A percentile compares a stretch with the other conserved stretches of the same genome.
These are phyloP conservation scores for Macaria liturata DNA, from an alignment of 2,888 invertebrate genomes.

Conservation along the genomic window DNA sequence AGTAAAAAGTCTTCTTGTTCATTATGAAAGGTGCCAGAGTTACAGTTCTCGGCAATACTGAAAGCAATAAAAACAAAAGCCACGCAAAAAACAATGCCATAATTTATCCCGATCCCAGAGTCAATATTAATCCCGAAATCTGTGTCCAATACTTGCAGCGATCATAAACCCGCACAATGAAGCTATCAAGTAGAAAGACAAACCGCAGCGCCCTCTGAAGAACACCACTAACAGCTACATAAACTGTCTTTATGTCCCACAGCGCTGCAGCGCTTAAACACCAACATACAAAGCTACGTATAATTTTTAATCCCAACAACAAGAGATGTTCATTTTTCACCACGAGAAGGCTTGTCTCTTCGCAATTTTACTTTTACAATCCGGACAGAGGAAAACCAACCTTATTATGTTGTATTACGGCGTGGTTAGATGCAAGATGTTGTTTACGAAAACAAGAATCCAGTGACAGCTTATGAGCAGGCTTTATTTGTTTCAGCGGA, in stretches of 20 bases:
- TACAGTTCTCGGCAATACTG: no score
- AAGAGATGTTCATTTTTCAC: conserved; percentile 77
- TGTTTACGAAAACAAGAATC: conserved; percentile 43
- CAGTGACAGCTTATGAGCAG: conserved; percentile 70
- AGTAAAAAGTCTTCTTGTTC: no score
- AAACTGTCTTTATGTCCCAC: conserved; percentile 27
- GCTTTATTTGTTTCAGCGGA: conserved; percentile 53
- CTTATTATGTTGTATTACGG: conserved; percentile 39
- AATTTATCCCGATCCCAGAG: no score
- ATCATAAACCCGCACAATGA: conserved; percentile 19
- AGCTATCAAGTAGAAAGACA: conserved; percentile 23
- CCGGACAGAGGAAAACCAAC: conserved; percentile 37
- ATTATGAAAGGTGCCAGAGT: no score
- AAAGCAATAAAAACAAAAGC: background rate
- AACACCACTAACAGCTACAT: conserved; percentile 25
- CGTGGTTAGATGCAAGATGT: conserved; percentile 11
- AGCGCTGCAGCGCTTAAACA: conserved; percentile 37
- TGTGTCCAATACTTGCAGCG: background rate
- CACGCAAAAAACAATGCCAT: background rate
- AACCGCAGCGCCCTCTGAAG: conserved; percentile 15
- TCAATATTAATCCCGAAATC: conserved; percentile 2
- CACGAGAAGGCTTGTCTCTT: conserved; percentile 46
- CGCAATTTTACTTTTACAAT: conserved; percentile 28
- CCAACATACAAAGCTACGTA: conserved; percentile 56
- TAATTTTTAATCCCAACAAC: conserved; percentile 78